These are phyloP conservation scores for Slavum lentiscoides DNA, from an alignment of 2,888 invertebrate species.

Conservation along the genomic window DNA sequence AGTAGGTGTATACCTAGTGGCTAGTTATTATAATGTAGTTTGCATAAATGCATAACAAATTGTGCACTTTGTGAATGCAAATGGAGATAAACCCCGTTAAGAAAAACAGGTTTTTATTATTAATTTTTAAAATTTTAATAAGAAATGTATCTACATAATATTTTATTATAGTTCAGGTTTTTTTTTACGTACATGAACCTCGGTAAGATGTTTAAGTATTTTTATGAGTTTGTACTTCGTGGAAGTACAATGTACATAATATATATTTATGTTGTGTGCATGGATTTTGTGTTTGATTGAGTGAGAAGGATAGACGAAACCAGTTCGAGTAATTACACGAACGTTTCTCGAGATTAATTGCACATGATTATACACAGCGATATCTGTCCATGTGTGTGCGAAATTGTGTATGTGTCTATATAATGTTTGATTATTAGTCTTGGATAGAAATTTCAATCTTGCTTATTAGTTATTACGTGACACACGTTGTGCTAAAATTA, in stretches of 20 bases:
- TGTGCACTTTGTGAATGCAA: slow-evolving; percentile 12
- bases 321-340: slow-evolving; percentile 34
- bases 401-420: slow-evolving; percentile 17
- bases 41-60: slow-evolving; percentile 24
- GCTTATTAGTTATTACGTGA: slow-evolving; percentile 24
- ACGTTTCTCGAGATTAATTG: slow-evolving; percentile 34
- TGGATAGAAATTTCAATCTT: slow-evolving; percentile 18
- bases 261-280: slow-evolving; percentile 5
- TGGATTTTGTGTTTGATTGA: slow-evolving; percentile 27
- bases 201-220: slow-evolving; percentile 15
- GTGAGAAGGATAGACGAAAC: slow-evolving; percentile 31
- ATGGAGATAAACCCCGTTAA: slow-evolving; percentile 14
- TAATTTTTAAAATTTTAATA: slow-evolving; percentile 1
- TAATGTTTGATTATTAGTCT: slow-evolving; percentile 12
- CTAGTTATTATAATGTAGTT: slow-evolving; percentile 3
- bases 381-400: slow-evolving; percentile 9
- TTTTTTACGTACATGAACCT: slow-evolving; percentile 15
- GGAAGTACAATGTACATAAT: not conserved
- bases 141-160: not conserved
- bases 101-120: slow-evolving; percentile 30
- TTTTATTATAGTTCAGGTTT: slow-evolving; percentile 24
- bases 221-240: slow-evolving; percentile 14
- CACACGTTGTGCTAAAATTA: slow-evolving; percentile 9
- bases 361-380: slow-evolving; percentile 21
- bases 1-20: not conserved